Base-by-base conservation (phyloP, 2,113 vertebrate genomes). In the Podilymbus podiceps region DNA sequence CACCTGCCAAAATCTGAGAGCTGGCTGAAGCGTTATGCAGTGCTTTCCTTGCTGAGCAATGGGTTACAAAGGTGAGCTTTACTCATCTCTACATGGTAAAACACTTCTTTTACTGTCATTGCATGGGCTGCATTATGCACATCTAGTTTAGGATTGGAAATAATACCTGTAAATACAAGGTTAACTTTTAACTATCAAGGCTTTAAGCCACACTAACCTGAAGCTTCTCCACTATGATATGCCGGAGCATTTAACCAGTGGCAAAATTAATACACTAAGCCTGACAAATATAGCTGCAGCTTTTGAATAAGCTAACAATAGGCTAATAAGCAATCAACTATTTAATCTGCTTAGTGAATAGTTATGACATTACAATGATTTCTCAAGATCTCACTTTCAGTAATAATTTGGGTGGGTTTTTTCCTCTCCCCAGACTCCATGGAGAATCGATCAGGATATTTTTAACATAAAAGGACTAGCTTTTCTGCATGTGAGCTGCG, bases 321-420 rank as follows among this genome's bases (percentile, higher is more conserved):
- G 40, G 18, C 15, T 44, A 44, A n/a, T 8, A 60, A 50, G 24
- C 50, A 67, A 69, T 75, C 20, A 33, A 52, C 2, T 1, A 25
- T 4, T 74, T 42, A 17, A 81, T 18, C 21, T 50, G 14, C 83
- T 44, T 5, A 33, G 17, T 4, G 20, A 3, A 49, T 0, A 0
- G 31, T 2, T 56, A 35, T 33, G 59, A 64, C 13, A 60, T 30
- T 13, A 35, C 33, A 56, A 73, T 8, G 1, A 15, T 28, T 60
- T 73, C 64, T 42, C 27, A 28, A 53, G 42, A 89, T 25, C 11
- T 82, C 46, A 9, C n/a, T 59, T 89, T 5, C 20, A 49, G 47
- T 9, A 33, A 9, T 20, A 30, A 75, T 49, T 52, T 33, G 44
- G 22, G n/a, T 50, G 40, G 7, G 6, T 14, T 42, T 46, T 46